Evolutionary conservation across 2,113 vertebrate species (phyloP).

Genomic region (Rhea pennata): DNA sequence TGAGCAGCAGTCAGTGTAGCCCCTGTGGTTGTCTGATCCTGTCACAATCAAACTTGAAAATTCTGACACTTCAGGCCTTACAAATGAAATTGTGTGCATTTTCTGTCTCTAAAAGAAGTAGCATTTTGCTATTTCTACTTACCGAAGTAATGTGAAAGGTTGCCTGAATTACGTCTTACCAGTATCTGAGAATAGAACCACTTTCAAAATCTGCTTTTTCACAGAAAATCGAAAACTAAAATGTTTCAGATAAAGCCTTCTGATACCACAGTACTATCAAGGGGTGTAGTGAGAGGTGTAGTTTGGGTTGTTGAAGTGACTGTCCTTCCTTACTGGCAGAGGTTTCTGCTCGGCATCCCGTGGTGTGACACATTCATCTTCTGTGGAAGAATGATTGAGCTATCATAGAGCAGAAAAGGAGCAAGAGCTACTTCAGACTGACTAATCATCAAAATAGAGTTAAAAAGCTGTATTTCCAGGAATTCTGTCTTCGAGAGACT

Average conservation of each 20-base stretch:
- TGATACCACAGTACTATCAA: background rate
- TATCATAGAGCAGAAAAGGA: background rate
- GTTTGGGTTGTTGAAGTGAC: background rate
- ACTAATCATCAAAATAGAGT: no score
- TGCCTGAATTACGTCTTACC: background rate
- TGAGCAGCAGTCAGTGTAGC: background rate
- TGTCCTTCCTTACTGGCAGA: background rate
- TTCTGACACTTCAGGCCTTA: background rate
- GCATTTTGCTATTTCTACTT: background rate
- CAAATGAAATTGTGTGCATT: background rate
- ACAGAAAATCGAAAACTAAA: background rate
- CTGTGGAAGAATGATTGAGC: background rate
- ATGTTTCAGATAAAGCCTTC: background rate
- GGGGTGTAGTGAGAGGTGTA: background rate
- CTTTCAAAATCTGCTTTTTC: background rate
- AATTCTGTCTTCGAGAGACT: background rate
- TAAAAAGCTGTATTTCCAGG: background rate
- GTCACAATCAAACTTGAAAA: background rate
- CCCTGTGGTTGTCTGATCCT: background rate
- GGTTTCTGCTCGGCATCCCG: background rate
- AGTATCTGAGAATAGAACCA: background rate
- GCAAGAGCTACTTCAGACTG: background rate
- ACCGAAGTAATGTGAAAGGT: background rate
- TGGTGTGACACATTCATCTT: accelerated
- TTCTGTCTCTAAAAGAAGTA: background rate